Evolutionary conservation across 92 coral and sea anemone genomes (phyloP), one percentile per base, ranked within the genome.

Genomic region (Diadumene lineata): DNA sequence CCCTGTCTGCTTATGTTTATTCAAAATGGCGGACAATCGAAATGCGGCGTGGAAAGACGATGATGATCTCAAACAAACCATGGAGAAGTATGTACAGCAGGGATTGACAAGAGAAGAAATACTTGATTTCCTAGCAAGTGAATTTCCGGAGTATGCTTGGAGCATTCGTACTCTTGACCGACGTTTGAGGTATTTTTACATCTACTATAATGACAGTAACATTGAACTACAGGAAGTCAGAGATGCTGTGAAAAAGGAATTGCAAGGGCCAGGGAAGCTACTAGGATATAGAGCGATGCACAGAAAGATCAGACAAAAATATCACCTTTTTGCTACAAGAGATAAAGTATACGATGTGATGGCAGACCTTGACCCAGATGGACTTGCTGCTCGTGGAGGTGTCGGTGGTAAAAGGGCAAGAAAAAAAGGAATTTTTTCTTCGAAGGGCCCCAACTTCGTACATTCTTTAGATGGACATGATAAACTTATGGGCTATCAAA

Each of bases 381-480:
- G 89, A 43, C 78, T 82, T 16, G 81, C 68, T 26, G 56, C 44
- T 58, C 60, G 86, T 55, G 77, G 75, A 26, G 76, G 64, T 8
- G 76, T 70, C 7, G 70, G 56, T 4, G 48, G 48, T 13, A 38
- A 38, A 34, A 74, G 69, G 46, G 61, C 27, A 73, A 67, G 70
- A 34, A 50, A 25, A 19, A 69, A 69, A 48, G 83, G 84, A 11
- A 43, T 34, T 27, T 79, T 79, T 34, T 33, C 84, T 29, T 23
- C 84, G 22, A 79, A 73, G 43, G 78, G 84, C 16, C 51, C 84
- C 18, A 71, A 79, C 64, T 79, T 32, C 19, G 84, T 79, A n/a
- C 77, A 79, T 56, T 79, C 73, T 16, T 16, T 79, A 15, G 84
- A 79, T 79, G 78, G 84, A 19, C 78, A 57, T 61, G 84, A 79